These are phyloP conservation scores for Drosophila dunni DNA, from an alignment of 1,140 invertebrate species.

Conservation along the genomic window DNA sequence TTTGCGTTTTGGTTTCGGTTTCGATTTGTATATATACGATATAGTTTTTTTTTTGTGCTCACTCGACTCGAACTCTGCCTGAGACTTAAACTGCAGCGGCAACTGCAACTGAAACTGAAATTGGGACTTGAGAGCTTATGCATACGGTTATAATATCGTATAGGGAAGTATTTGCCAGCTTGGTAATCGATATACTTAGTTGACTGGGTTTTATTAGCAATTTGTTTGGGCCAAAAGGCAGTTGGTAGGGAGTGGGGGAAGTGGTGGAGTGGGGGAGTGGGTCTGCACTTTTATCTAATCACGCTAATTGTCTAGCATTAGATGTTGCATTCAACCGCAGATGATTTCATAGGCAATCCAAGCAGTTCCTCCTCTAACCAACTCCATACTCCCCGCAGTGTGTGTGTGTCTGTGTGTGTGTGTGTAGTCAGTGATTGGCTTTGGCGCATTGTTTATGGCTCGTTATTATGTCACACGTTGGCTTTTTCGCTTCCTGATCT, in stretches of 20 bases:
- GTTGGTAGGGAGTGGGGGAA: background rate
- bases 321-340: slow-evolving; percentile 75
- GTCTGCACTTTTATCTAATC: slow-evolving; percentile 47
- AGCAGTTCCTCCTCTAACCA: background rate
- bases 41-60: slow-evolving; percentile 22
- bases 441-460: slow-evolving; percentile 19
- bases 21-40: slow-evolving; percentile 19
- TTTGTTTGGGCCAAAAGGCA: background rate
- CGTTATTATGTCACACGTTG: slow-evolving; percentile 75
- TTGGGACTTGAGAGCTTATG: background rate
- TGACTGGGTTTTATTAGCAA: background rate
- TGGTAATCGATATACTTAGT: slow-evolving; percentile 39
- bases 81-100: slow-evolving; percentile 24
- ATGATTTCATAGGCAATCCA: slow-evolving; percentile 48
- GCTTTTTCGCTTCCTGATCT: slow-evolving; percentile 66
- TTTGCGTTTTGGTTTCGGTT: slow-evolving; percentile 50
- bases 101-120: slow-evolving; percentile 13
- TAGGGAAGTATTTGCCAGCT: slow-evolving; percentile 45
- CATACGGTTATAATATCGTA: background rate
- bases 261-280: background rate
- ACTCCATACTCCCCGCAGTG: background rate
- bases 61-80: slow-evolving; percentile 35
- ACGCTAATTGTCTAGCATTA: slow-evolving; percentile 74
- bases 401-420: background rate
- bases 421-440: slow-evolving; percentile 16